phyloP scores from a whole-genome alignment of 1,140 invertebrate species.

The Hylyphantes graminicola region DNA sequence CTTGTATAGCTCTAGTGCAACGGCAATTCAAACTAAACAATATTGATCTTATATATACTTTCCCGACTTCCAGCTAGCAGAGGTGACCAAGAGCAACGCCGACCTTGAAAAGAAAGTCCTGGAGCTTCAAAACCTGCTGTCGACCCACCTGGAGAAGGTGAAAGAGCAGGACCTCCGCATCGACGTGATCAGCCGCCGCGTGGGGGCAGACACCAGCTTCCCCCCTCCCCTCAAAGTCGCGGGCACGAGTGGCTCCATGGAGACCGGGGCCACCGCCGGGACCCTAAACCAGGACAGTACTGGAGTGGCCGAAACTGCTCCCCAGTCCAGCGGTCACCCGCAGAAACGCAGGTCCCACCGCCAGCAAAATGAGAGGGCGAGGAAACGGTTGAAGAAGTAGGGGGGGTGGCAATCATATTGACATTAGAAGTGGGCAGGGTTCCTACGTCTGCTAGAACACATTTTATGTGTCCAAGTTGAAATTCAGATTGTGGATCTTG shows the following conservation, averaged over 20 bases:
- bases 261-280: not conserved
- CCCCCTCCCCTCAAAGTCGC: not conserved
- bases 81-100: not conserved
- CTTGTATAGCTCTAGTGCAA: no score
- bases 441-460: no score
- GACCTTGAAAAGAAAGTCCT: conserved; percentile 35
- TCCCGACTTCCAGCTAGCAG: not conserved
- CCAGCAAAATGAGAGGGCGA: not conserved
- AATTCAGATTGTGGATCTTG: no score
- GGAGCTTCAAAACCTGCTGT: conserved; percentile 12
- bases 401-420: no score
- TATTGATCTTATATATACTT: not conserved
- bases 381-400: not conserved
- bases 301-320: not conserved
- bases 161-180: conserved; percentile 33
- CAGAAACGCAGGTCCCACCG: not conserved
- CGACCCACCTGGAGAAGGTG: conserved; percentile 13
- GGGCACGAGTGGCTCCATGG: not conserved
- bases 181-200: not conserved
- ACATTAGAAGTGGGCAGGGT: no score
- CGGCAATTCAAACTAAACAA: no score
- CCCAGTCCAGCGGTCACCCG: no score
- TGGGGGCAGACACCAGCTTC: not conserved
- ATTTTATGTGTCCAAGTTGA: no score
- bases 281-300: not conserved